Percentiles rank a stretch among this genome's conserved stretches.
Conservation (phyloP, 2,888 invertebrate species). For the Temnothorax rugatulus region DNA sequence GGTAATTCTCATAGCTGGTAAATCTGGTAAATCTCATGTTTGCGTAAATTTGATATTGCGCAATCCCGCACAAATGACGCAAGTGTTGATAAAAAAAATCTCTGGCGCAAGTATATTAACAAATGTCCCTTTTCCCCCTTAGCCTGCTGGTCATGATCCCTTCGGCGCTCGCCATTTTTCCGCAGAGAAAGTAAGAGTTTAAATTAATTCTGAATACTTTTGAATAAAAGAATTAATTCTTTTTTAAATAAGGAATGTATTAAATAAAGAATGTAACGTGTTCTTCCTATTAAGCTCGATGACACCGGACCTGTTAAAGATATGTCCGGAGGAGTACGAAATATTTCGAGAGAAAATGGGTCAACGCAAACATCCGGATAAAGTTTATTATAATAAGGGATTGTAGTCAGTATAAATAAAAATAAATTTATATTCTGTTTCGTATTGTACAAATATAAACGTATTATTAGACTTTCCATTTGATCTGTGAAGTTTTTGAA, state of each 20-base stretch:
- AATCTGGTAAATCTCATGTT: too few species aligned
- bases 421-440: slow-evolving; percentile 6
- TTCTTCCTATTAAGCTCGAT: slow-evolving; percentile 58
- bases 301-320: slow-evolving; percentile 58
- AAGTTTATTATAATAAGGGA: slow-evolving; percentile 73
- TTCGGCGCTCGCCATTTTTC: slow-evolving; percentile 72
- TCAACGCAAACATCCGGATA: slow-evolving; percentile 49
- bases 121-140: neutral
- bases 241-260: neutral
- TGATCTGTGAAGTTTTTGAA: neutral
- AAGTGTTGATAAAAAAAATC: neutral
- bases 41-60: neutral
- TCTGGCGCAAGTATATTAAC: neutral
- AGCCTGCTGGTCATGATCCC: slow-evolving; percentile 74
- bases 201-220: neutral
- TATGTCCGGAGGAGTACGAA: slow-evolving; percentile 53
- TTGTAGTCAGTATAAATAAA: slow-evolving; percentile 59
- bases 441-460: neutral
- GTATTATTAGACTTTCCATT: neutral
- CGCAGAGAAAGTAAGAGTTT: slow-evolving; percentile 71
- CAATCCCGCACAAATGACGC: neutral
- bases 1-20: slow-evolving; percentile 52
- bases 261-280: neutral
- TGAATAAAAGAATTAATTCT: neutral
- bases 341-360: slow-evolving; percentile 51